A percentile compares a stretch with the other conserved stretches of the same genome.
Evolutionary conservation across 2,113 vertebrate genomes (phyloP).

Genomic region (Corythaixoides concolor): DNA sequence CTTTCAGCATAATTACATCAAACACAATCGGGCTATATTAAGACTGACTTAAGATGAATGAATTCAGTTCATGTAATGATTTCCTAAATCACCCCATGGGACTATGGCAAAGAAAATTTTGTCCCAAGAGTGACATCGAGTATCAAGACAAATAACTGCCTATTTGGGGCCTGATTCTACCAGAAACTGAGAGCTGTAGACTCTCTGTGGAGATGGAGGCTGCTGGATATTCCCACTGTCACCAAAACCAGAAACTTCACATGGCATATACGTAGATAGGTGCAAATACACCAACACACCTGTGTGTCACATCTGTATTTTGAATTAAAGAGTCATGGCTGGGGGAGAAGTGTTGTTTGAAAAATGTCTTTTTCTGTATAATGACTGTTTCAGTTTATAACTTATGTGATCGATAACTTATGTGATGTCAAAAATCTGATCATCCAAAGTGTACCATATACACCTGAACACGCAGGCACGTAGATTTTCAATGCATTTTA

Average conservation of each 20-base stretch:
- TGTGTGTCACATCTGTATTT: fast-evolving
- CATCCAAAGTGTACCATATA: not conserved
- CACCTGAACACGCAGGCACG: not conserved
- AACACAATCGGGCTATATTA: conserved; percentile 40
- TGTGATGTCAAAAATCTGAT: not conserved
- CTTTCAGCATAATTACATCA: conserved; percentile 69
- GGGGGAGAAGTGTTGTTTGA: too few relatives aligned
- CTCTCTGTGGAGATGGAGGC: not conserved
- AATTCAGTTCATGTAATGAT: conserved; percentile 26
- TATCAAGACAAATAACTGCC: not conserved
- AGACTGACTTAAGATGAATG: conserved; percentile 49
- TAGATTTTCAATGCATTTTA: not conserved
- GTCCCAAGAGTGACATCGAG: conserved; percentile 10
- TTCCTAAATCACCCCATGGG: conserved; percentile 1
- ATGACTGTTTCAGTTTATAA: not conserved
- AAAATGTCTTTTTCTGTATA: not conserved
- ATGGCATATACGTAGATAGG: fast-evolving
- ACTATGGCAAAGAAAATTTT: not conserved
- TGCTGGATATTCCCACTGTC: not conserved
- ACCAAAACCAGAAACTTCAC: not conserved
- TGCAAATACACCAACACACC: not conserved
- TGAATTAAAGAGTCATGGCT: fast-evolving
- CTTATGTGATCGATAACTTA: not conserved
- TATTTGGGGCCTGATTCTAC: not conserved
- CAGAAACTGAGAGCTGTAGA: fast-evolving